Evolutionary conservation across 2,113 vertebrate species (phyloP), one percentile per base, ranked within the genome.

Genomic region (Labeo rohita): DNA sequence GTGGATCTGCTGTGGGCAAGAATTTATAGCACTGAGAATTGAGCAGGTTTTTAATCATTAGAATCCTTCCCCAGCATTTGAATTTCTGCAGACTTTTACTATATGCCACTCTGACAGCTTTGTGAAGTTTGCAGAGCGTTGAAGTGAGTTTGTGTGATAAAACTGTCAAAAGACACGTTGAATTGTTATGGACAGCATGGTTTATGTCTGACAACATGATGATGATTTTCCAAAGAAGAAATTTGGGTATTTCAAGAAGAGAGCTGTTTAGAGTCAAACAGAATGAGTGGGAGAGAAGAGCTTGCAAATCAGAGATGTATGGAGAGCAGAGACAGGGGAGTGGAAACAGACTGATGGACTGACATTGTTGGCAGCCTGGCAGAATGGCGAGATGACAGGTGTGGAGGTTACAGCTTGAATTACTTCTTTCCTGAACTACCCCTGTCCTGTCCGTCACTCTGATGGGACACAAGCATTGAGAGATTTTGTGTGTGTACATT

Each of bases 1-100:
- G 92, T 96, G 96, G 88, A 99, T 97, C 96, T 99, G 94, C 92
- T 93, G 81, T 84, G 85, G 88, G 50, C 65, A 74, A 88, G 23
- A 68, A 15, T 56, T 45, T 72, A 89, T 36, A 79, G 65, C 91
- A 88, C 90, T 68, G 88, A 28, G 50, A 8, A 72, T 68, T 56
- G 77, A 34, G 59, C 34, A n/a, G 68, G 7, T 3, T 43, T 6
- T 54, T 16, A 54, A 36, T 52, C 50, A 54, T 77, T 77, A 34
- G 18, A 21, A 68, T 11, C 23, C 10, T 15, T 45, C 21, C 54
- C 12, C 0, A 47, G 16, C 15, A 56, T 43, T 43, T 43, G 43
- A 12, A 28, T 56, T 86, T 12, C 50, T 74, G 18, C 28, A 74
- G 16, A 74, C 65, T 28, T 47, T 68, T 28, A 43, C 81, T 49